Conservation (phyloP, 1,140 invertebrate species). For the Ctenoplectra terminalis region DNA sequence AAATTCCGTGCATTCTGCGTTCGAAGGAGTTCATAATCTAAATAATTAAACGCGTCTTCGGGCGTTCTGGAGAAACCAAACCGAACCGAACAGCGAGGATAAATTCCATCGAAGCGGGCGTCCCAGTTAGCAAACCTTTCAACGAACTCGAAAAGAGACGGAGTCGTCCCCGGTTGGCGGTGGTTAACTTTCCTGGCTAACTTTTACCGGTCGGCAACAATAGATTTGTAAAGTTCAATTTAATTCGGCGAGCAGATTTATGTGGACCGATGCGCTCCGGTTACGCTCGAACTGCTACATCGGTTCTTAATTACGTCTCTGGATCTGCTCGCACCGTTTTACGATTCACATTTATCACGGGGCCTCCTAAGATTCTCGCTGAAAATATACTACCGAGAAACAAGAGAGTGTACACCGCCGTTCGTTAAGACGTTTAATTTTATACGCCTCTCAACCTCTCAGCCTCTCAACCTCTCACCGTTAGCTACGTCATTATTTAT, state of each 20-base stretch:
- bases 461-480: neutral
- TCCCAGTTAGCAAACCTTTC: neutral
- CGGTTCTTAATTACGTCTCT: slow-evolving; percentile 66
- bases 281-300: slow-evolving; percentile 51
- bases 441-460: slow-evolving; percentile 36
- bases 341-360: slow-evolving; percentile 69
- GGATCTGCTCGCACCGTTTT: slow-evolving; percentile 54
- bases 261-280: slow-evolving; percentile 45
- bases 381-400: slow-evolving; percentile 63
- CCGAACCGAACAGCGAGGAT: neutral
- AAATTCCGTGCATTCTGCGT: too few relatives aligned
- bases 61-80: too few relatives aligned
- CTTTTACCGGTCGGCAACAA: slow-evolving; percentile 46
- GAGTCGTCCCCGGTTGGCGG: neutral
- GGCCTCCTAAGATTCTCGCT: slow-evolving; percentile 59
- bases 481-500: slow-evolving; percentile 61
- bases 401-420: slow-evolving; percentile 49
- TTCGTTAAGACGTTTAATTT: slow-evolving; percentile 68
- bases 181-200: slow-evolving; percentile 35
- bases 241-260: slow-evolving; percentile 65
- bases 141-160: neutral
- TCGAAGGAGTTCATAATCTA: too few relatives aligned
- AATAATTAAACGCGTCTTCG: too few relatives aligned
- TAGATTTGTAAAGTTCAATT: slow-evolving; percentile 67
- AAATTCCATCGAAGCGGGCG: neutral